Evolutionary conservation across 2,113 vertebrate genomes (phyloP).

Genomic region (Ornithorhynchus anatinus): DNA sequence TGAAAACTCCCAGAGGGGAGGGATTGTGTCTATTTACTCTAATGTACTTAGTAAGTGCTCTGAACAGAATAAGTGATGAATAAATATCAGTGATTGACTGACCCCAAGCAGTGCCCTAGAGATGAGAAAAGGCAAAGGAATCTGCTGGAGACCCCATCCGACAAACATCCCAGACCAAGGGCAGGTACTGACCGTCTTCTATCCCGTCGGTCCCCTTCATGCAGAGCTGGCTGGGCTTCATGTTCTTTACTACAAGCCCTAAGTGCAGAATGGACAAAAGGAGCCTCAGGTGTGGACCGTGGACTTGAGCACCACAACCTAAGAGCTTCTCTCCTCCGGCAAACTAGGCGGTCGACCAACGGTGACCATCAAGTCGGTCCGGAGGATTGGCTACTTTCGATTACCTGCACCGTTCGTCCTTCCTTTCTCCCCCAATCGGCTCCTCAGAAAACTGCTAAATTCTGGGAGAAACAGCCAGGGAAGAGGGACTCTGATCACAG

Average conservation of each 20-base stretch:
- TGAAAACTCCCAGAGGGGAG: not conserved
- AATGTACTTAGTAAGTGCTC: not conserved
- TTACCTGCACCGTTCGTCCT: not conserved
- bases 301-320: not conserved
- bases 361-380: not conserved
- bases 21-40: not conserved
- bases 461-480: too few species aligned
- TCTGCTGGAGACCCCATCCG: too few species aligned
- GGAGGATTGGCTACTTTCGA: not conserved
- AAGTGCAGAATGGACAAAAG: conserved; percentile 17
- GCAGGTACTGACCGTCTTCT: conserved; percentile 31
- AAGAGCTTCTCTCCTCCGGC: not conserved
- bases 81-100: not conserved
- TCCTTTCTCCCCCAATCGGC: not conserved
- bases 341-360: not conserved
- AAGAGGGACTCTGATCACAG: too few species aligned
- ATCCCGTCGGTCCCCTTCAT: conserved; percentile 34
- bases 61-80: not conserved
- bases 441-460: not conserved
- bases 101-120: not conserved
- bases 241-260: conserved; percentile 38
- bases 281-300: not conserved
- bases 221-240: conserved; percentile 17
- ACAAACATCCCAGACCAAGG: not conserved
- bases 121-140: not conserved